These are phyloP conservation scores for Onchidella celtica DNA, from an alignment of 2,888 invertebrate genomes.

Conservation along the genomic window DNA sequence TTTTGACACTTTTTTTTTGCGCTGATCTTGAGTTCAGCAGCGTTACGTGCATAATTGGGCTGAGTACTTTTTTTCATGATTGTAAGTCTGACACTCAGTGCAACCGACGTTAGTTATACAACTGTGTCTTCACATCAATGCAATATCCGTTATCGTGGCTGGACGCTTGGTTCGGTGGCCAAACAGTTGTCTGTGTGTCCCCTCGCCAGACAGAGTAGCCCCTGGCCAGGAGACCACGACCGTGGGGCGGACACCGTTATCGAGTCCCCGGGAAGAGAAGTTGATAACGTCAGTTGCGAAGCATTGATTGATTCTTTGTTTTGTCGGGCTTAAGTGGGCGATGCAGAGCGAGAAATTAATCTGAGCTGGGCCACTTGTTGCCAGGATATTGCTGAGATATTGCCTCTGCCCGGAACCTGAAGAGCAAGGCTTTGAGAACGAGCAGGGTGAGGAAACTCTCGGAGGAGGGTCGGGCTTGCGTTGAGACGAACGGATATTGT, in stretches of 20 bases:
- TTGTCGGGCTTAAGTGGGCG: conserved; percentile 34
- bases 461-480: conserved; percentile 8
- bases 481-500: conserved; percentile 23
- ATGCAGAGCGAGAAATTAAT: conserved; percentile 39
- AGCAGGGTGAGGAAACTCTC: conserved; percentile 24
- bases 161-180: too few species aligned
- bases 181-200: too few species aligned
- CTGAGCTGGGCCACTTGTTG: conserved; percentile 39
- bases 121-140: too few species aligned
- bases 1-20: too few species aligned
- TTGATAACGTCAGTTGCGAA: conserved; percentile 31
- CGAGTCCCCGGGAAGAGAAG: not conserved
- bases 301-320: conserved; percentile 44
- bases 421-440: conserved; percentile 24
- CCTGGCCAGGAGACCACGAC: too few species aligned
- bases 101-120: too few species aligned
- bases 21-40: too few species aligned
- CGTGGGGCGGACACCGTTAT: not conserved
- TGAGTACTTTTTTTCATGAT: too few species aligned
- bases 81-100: too few species aligned
- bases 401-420: conserved; percentile 24
- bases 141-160: too few species aligned
- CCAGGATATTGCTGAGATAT: conserved; percentile 46
- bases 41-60: too few species aligned
- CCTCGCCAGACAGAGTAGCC: too few species aligned